Conservation (phyloP, 2,888 invertebrate species). For the Atrina japonica region DNA sequence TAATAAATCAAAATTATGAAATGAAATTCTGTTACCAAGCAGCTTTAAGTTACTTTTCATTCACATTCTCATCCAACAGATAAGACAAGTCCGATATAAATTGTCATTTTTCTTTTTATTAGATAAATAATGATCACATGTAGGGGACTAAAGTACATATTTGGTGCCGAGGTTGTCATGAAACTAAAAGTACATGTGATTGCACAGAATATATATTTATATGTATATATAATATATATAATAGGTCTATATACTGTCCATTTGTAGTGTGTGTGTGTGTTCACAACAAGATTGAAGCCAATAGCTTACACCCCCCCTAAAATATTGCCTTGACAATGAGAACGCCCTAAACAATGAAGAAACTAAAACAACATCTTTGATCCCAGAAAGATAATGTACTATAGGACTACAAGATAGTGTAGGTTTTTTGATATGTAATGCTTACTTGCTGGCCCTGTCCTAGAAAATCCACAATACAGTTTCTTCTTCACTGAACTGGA, state of each 20-base stretch:
- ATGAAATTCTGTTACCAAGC: too few relatives aligned
- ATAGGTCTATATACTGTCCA: not conserved
- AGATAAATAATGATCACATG: slow-evolving; percentile 78
- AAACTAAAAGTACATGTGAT: slow-evolving; percentile 48
- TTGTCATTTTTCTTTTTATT: slow-evolving; percentile 66
- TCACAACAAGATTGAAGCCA: not conserved
- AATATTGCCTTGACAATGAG: slow-evolving; percentile 7
- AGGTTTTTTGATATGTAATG: too few relatives aligned
- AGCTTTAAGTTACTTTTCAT: too few relatives aligned
- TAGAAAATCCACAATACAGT: too few relatives aligned
- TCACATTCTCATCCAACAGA: too few relatives aligned
- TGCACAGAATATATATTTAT: slow-evolving; percentile 47
- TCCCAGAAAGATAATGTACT: too few relatives aligned
- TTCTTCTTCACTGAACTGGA: too few relatives aligned
- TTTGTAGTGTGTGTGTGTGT: not conserved
- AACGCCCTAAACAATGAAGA: not conserved
- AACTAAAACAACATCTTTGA: not conserved
- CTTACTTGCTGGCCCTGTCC: too few relatives aligned
- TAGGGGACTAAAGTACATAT: slow-evolving; percentile 74
- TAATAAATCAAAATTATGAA: too few relatives aligned
- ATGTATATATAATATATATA: slow-evolving; percentile 1
- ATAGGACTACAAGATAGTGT: too few relatives aligned
- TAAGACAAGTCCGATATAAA: too few relatives aligned
- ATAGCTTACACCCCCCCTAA: not conserved
- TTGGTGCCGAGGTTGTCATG: slow-evolving; percentile 56